Evolutionary conservation across 2,888 invertebrate species (phyloP).

Genomic region (Habroteleia sp.): DNA sequence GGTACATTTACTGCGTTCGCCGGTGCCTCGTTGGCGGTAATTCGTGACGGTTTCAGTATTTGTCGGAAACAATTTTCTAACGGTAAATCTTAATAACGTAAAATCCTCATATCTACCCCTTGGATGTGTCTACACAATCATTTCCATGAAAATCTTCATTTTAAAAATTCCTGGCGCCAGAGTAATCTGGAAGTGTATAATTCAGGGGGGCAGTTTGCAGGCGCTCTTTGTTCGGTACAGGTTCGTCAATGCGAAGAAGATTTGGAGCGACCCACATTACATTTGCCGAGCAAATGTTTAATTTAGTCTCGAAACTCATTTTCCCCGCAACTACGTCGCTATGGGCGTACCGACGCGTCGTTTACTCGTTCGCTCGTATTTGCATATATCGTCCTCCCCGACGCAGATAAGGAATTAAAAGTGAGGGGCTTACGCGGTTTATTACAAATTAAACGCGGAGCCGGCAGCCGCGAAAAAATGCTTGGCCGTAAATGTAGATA

Average conservation of each 20-base stretch:
- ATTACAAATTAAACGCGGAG: constrained; percentile 72
- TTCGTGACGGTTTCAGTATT: constrained; percentile 2
- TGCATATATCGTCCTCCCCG: constrained; percentile 66
- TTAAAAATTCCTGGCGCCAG: constrained; percentile 45
- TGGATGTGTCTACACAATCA: constrained; percentile 47
- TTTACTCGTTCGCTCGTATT: constrained; percentile 55
- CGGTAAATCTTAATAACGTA: constrained; percentile 54
- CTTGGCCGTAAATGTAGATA: constrained; percentile 65
- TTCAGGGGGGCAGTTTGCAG: constrained; percentile 45
- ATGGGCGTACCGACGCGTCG: constrained; percentile 52
- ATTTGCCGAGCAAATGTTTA: constrained; percentile 62
- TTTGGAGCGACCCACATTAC: constrained; percentile 56
- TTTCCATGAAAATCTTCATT: constrained; percentile 47
- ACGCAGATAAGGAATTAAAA: constrained; percentile 72
- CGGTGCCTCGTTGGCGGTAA: background rate
- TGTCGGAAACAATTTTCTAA: constrained; percentile 46
- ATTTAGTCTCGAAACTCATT: constrained; percentile 64
- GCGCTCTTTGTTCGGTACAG: constrained; percentile 35
- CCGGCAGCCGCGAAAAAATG: constrained; percentile 67
- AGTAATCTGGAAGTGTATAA: constrained; percentile 45
- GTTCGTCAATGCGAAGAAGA: constrained; percentile 53
- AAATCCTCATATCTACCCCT: constrained; percentile 38
- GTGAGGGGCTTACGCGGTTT: constrained; percentile 70
- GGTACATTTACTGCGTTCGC: constrained; percentile 2
- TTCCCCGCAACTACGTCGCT: constrained; percentile 51